Evolutionary conservation across 1,140 invertebrate species (phyloP).

Genomic region (Littorina saxatilis): DNA sequence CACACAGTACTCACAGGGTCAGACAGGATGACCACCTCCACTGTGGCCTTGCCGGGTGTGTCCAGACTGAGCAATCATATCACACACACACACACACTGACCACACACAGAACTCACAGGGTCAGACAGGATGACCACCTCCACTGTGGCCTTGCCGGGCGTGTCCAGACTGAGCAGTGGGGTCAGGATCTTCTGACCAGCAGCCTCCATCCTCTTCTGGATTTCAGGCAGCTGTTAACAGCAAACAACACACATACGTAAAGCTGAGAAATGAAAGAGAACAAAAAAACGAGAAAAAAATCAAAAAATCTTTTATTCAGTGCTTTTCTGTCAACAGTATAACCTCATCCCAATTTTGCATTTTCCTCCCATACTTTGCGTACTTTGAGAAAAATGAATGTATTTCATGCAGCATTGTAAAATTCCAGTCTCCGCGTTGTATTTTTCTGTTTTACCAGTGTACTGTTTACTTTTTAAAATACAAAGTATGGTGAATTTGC

Average conservation of each 20-base stretch:
- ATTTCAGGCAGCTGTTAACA: conserved; percentile 81
- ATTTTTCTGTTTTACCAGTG: too few species aligned
- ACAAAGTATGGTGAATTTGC: too few species aligned
- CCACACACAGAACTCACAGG: conserved; percentile 78
- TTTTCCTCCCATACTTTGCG: too few species aligned
- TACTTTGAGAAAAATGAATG: too few species aligned
- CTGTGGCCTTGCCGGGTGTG: conserved; percentile 97
- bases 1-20: conserved; percentile 82
- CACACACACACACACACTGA: too few species aligned
- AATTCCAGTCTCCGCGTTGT: too few species aligned
- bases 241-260: not conserved
- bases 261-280: not conserved
- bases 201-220: conserved; percentile 84
- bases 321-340: too few species aligned
- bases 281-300: conserved; percentile 15
- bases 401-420: too few species aligned
- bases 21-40: conserved; percentile 95
- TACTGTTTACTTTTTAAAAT: too few species aligned
- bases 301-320: too few species aligned
- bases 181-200: conserved; percentile 87
- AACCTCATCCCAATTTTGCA: too few species aligned
- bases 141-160: conserved; percentile 96
- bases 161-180: conserved; percentile 93
- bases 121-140: conserved; percentile 96
- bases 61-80: too few species aligned